Evolutionary conservation across 2,113 vertebrate species (phyloP).

Genomic region (Eira barbara): DNA sequence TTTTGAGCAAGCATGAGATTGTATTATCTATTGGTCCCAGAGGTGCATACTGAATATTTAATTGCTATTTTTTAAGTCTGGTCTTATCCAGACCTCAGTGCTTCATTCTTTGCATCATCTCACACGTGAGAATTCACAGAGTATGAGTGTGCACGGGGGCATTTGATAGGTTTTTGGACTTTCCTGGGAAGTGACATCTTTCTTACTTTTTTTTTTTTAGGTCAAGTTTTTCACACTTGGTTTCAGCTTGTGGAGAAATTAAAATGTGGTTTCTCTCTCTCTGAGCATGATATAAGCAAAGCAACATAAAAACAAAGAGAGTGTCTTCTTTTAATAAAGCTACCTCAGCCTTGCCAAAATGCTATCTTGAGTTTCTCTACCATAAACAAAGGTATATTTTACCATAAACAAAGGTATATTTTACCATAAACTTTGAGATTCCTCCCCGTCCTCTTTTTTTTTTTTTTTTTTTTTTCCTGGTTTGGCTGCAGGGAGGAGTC

Average conservation of each 20-base stretch:
- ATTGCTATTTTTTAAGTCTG: not conserved
- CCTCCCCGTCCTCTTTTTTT: not conserved
- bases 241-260: not conserved
- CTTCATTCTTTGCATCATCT: not conserved
- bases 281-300: not conserved
- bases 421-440: not conserved
- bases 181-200: not conserved
- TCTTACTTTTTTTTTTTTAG: not conserved
- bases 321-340: not conserved
- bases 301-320: not conserved
- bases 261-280: not conserved
- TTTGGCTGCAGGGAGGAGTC: slow-evolving; percentile 3
- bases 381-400: not conserved
- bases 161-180: not conserved
- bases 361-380: not conserved
- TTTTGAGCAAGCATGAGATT: not conserved
- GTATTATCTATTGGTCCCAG: not conserved
- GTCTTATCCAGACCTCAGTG: not conserved
- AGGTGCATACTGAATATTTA: not conserved
- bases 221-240: not conserved
- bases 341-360: not conserved
- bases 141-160: not conserved
- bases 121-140: not conserved
- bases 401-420: not conserved
- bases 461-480: not conserved